A percentile compares a stretch with the other conserved stretches of the same genome.
Conservation (phyloP, 2,888 invertebrate genomes). For the Platerodrilus igneus region DNA sequence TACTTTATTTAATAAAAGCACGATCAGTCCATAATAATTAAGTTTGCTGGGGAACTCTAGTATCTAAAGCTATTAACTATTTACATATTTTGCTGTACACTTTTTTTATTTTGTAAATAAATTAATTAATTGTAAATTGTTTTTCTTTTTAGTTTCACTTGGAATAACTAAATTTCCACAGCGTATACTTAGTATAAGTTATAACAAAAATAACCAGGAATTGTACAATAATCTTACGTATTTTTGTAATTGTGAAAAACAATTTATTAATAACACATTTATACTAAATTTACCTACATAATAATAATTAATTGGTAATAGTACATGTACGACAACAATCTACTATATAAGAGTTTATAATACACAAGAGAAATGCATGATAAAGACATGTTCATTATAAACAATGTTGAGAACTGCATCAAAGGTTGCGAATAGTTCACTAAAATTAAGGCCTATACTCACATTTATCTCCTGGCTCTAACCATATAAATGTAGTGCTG, state of each 20-base stretch:
- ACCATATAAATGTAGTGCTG: no score
- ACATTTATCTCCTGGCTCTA: no score
- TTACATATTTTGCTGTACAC: constrained; percentile 34
- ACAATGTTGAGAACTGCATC: no score
- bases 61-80: constrained; percentile 29
- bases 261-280: constrained; percentile 33
- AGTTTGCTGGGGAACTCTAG: constrained; percentile 39
- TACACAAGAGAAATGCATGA: constrained; percentile 41
- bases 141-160: constrained; percentile 12
- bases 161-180: constrained; percentile 18
- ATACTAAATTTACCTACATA: constrained; percentile 32
- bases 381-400: no score
- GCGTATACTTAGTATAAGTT: constrained; percentile 26
- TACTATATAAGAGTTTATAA: constrained; percentile 44
- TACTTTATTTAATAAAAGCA: no score
- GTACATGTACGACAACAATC: constrained; percentile 44
- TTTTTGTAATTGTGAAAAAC: constrained; percentile 36
- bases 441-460: no score
- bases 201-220: constrained; percentile 30
- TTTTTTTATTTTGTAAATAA: constrained; percentile 21
- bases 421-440: no score
- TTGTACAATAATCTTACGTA: constrained; percentile 51
- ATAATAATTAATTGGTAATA: no score
- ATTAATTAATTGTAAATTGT: constrained; percentile 11
- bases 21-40: constrained; percentile 45